These are phyloP conservation scores for Drepanosiphum platanoidis DNA, from an alignment of 2,888 invertebrate species.

Conservation along the genomic window DNA sequence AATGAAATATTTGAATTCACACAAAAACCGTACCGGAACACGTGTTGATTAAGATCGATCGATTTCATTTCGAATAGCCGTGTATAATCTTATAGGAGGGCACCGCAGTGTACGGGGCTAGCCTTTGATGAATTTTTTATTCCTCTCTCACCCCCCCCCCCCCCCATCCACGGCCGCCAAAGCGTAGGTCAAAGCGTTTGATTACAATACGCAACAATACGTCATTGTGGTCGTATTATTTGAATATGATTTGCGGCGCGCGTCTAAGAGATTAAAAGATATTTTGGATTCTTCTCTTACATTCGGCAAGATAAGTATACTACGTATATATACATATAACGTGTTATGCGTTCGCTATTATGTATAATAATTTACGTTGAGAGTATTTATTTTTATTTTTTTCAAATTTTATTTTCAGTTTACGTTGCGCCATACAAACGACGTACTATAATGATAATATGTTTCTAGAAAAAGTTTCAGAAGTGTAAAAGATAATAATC, in stretches of 20 bases:
- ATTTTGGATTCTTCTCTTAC: background rate
- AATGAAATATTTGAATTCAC: too few species aligned
- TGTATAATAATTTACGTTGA: background rate
- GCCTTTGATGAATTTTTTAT: too few species aligned
- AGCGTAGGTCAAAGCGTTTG: too few species aligned
- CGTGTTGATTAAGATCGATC: too few species aligned
- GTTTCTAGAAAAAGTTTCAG: conserved; percentile 8
- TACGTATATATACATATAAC: background rate
- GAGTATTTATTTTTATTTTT: background rate
- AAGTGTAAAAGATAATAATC: conserved; percentile 42
- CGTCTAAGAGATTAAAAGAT: background rate
- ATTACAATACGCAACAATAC: background rate
- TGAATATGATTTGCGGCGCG: background rate
- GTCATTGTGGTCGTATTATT: background rate
- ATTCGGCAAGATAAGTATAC: background rate
- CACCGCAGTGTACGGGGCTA: too few species aligned
- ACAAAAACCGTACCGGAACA: too few species aligned
- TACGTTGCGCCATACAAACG: background rate
- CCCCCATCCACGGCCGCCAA: too few species aligned
- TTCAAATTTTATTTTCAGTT: background rate
- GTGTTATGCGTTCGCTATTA: background rate
- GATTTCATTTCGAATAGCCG: too few species aligned
- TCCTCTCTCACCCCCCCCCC: too few species aligned
- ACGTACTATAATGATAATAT: conserved; percentile 3
- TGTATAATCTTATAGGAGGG: too few species aligned